Percentiles rank a stretch among this genome's conserved stretches.
Conservation (phyloP, 2,888 invertebrate species). For the Hedya salicella region DNA sequence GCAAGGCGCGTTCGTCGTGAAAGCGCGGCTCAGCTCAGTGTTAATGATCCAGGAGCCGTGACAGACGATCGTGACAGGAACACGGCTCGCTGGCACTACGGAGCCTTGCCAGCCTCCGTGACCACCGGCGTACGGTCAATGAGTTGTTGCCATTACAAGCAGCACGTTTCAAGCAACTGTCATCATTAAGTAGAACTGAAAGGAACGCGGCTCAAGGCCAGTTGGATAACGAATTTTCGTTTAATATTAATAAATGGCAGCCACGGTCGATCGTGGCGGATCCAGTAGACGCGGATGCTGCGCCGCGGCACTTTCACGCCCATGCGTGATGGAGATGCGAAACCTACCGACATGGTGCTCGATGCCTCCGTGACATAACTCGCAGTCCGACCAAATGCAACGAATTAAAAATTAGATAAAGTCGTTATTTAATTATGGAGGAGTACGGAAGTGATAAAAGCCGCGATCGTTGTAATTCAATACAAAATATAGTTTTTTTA, state of each 20-base stretch:
- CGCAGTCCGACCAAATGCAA: conserved; percentile 47
- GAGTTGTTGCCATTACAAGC: conserved; percentile 70
- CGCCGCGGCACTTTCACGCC: conserved; percentile 71
- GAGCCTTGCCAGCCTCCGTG: conserved; percentile 63
- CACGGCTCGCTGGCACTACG: conserved; percentile 46
- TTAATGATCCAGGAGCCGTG: conserved; percentile 45
- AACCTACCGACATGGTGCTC: conserved; percentile 64
- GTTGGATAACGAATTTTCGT: conserved; percentile 83
- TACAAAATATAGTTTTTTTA: conserved; percentile 15
- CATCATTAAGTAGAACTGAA: conserved; percentile 83
- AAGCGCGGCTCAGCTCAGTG: conserved; percentile 24
- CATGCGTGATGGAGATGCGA: conserved; percentile 59
- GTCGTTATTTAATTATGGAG: conserved; percentile 22
- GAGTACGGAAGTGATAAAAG: conserved; percentile 35
- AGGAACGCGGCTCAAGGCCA: conserved; percentile 80
- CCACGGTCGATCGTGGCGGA: conserved; percentile 77
- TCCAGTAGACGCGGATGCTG: conserved; percentile 72
- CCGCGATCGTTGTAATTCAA: conserved; percentile 6
- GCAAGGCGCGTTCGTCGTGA: conserved; percentile 33
- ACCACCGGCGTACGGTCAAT: conserved; percentile 63
- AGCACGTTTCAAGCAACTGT: conserved; percentile 79
- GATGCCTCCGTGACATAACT: conserved; percentile 67
- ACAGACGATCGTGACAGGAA: conserved; percentile 45
- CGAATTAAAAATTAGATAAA: conserved; percentile 35
- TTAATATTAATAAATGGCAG: conserved; percentile 81